A percentile compares a stretch with the other conserved stretches of the same genome.
Conservation (phyloP, 1,140 invertebrate species). For the Saccostrea cuccullata region DNA sequence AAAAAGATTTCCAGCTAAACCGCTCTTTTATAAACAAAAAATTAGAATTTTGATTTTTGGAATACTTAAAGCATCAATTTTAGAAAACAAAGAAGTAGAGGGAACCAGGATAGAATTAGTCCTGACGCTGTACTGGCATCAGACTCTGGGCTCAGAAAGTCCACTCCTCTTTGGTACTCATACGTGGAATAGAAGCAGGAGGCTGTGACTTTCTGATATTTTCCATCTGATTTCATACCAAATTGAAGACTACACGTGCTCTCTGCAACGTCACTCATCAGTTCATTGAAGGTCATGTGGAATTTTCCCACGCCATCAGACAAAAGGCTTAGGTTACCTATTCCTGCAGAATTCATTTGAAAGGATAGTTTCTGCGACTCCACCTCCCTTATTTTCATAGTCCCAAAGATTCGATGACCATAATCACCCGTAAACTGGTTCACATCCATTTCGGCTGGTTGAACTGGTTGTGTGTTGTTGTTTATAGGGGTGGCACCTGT, state of each 20-base stretch:
- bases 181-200: neutral
- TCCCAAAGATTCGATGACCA: neutral
- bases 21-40: too few species aligned
- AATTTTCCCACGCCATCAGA: neutral
- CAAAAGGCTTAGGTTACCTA: neutral
- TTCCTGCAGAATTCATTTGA: constrained; percentile 1
- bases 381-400: neutral
- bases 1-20: too few species aligned
- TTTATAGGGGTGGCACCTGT: neutral
- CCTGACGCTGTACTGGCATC: neutral
- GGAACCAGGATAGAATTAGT: neutral
- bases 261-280: neutral
- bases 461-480: neutral
- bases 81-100: neutral
- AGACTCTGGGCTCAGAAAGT: neutral
- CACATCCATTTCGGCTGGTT: neutral
- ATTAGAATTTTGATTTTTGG: neutral
- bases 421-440: neutral
- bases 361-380: neutral
- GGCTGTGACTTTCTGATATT: neutral
- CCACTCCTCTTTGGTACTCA: neutral
- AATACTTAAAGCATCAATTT: neutral
- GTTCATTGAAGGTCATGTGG: neutral
- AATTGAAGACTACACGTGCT: neutral
- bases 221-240: neutral